Evolutionary conservation across 2,888 invertebrate species (phyloP).

Genomic region (Philereme transversata): DNA sequence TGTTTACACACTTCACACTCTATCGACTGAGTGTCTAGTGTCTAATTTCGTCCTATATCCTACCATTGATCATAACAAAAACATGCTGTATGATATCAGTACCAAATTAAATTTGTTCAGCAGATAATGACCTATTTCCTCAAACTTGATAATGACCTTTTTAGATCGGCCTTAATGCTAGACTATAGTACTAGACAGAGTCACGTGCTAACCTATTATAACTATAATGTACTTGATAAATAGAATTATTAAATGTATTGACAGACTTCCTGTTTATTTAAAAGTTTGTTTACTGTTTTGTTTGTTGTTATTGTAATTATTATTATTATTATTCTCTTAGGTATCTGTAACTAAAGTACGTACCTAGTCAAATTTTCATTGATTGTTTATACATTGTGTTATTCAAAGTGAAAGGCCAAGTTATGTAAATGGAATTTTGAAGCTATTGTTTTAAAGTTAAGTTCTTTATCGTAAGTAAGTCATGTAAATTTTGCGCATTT

Average conservation of each 20-base stretch:
- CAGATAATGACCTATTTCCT: conserved; percentile 5
- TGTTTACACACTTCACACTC: too few species aligned
- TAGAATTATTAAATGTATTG: conserved; percentile 9
- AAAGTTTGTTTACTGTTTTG: conserved; percentile 12
- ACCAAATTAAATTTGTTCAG: not conserved
- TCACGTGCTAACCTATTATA: conserved; percentile 1
- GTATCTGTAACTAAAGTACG: not conserved
- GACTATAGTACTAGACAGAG: conserved; percentile 2
- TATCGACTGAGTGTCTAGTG: too few species aligned
- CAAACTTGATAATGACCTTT: not conserved
- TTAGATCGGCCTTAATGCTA: conserved; percentile 3
- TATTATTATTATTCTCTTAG: too few species aligned
- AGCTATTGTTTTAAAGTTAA: conserved; percentile 8
- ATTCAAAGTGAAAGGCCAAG: conserved; percentile 12
- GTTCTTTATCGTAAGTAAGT: conserved; percentile 2
- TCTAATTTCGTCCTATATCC: too few species aligned
- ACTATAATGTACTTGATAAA: conserved; percentile 7
- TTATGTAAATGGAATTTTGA: conserved; percentile 10
- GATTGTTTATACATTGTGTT: conserved; percentile 4
- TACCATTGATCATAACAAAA: too few species aligned
- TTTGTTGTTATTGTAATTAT: not conserved
- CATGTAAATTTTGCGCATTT: conserved; percentile 4
- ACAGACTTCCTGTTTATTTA: conserved; percentile 12
- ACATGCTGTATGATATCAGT: too few species aligned
- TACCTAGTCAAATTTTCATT: not conserved